Evolutionary conservation across 1,140 invertebrate genomes (phyloP), one percentile per base, ranked within the genome.

Genomic region (Brachionus rubens): DNA sequence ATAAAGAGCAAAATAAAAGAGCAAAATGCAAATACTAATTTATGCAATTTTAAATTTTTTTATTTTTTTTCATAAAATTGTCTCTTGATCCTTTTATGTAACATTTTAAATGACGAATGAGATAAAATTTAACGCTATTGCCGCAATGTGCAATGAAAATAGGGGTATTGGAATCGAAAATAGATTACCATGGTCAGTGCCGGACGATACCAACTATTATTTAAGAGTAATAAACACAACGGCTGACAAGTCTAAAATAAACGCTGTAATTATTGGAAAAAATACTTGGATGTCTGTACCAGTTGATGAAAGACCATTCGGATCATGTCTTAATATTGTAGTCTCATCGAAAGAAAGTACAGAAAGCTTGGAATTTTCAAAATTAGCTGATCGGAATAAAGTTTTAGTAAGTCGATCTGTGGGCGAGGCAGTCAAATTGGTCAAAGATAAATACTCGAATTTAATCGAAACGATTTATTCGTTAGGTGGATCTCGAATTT

Each of bases 111-210:
- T 30, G 6, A 36, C 33, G 33, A 9, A 6, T 10, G 46, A 72
- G 6, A 50, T 72, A 16, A 50, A 72, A 50, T 54, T 72, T 10
- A 48, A 72, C 41, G 68, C 68, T 5, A 72, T 72, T 14, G 68
- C 68, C 9, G 68, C 68, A 24, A 72, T 72, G 68, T 50, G 68
- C 26, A 24, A 48, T 54, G 46, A 48, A 72, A 72, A 50, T 28
- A 2, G 47, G n/a, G 68, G 68, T 4, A 72, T 72, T 72, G 68
- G 68, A 7, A 26, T 40, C 14, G 30, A 72, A 21, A 72, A 72
- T 40, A 40, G 26, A 2, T 26, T 72, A 1, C 68, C 68, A 48
- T 72, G 68, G 68, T 50, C 43, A 10, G 21, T 72, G 24, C 47
- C 46, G 14, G 46, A 72, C 9, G 68, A 72, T 12, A 16, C 30